phyloP scores from a whole-genome alignment of 92 coral and sea anemone species.

The Porites divaricata region DNA sequence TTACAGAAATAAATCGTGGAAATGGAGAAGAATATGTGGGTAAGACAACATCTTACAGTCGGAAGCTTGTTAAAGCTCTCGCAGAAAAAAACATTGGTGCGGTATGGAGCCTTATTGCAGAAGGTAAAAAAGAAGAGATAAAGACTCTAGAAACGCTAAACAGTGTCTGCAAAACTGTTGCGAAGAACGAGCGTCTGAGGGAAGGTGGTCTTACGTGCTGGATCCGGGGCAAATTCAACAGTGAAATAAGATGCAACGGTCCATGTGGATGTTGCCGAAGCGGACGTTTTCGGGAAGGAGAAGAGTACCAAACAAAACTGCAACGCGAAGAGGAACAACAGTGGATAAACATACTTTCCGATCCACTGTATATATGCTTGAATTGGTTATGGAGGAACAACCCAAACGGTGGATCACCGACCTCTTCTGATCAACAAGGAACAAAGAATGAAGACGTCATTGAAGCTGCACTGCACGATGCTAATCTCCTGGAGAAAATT shows the following conservation, averaged over 20 bases:
- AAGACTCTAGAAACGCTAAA: no score
- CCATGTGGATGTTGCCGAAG: not conserved
- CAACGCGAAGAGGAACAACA: slow-evolving; percentile 4
- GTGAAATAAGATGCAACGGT: not conserved
- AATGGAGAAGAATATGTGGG: not conserved
- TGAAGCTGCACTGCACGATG: no score
- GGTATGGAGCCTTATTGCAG: slow-evolving; percentile 26
- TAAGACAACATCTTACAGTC: no score
- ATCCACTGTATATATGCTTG: no score
- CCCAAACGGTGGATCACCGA: no score
- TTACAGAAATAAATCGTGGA: not conserved
- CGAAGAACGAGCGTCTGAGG: not conserved
- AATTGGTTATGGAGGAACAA: no score
- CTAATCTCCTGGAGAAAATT: no score
- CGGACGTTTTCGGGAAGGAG: no score
- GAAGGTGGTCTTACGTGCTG: not conserved
- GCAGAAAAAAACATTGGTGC: not conserved
- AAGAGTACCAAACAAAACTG: not conserved
- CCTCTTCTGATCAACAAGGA: no score
- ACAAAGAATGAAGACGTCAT: no score
- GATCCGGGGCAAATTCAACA: not conserved
- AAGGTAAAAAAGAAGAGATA: not conserved
- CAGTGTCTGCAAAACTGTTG: not conserved
- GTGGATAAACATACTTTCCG: no score
- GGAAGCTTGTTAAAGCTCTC: no score